Evolutionary conservation across 2,888 invertebrate species (phyloP), one percentile per base, ranked within the genome.

Genomic region (Stomorhina lunata): DNA sequence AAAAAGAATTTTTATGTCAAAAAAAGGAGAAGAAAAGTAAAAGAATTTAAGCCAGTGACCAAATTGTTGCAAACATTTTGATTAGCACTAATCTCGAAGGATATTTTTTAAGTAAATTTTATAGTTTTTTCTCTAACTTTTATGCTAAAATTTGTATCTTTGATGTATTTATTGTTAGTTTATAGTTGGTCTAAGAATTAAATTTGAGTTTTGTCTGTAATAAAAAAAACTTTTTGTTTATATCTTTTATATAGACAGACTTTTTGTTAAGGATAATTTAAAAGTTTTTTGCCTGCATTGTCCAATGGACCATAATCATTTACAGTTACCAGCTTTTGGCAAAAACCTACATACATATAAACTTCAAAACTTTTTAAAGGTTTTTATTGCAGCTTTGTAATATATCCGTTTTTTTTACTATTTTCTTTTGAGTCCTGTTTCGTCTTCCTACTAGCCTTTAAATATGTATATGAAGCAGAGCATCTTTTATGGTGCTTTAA

Each of bases 401-500:
- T 29, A 1, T 20, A 5, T 20, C 32, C 20, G 5, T 22, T 20
- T 12, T 22, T 32, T 45, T 7, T 69, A 17, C 57, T 34, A 22
- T 43, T 17, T 53, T 27, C n/a, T 2, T 45, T 20, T 17, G 17
- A 45, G 4, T 17, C 20, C 3, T 17, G 5, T 15, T 20, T 45
- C n/a, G n/a, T n/a, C n/a, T 45, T 45, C 4, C 9, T 37, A 10
- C 3, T 37, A 9, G 22, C 27, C 9, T 50, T 10, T 15, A n/a
- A 20, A 27, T 29, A 1, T 53, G 29, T n/a, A 7, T 12, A 9
- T 29, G 12, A 17, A 9, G 25, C 32, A 40, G 20, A 10, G 10
- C 29, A 7, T 20, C 32, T 45, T 17, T 63, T 69, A 66, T 76
- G 71, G 59, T 34, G 61, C 59, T 61, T 72, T 77, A 81, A 72